Evolutionary conservation across 1,140 invertebrate species (phyloP).

Genomic region (Neuroterus valhalla): DNA sequence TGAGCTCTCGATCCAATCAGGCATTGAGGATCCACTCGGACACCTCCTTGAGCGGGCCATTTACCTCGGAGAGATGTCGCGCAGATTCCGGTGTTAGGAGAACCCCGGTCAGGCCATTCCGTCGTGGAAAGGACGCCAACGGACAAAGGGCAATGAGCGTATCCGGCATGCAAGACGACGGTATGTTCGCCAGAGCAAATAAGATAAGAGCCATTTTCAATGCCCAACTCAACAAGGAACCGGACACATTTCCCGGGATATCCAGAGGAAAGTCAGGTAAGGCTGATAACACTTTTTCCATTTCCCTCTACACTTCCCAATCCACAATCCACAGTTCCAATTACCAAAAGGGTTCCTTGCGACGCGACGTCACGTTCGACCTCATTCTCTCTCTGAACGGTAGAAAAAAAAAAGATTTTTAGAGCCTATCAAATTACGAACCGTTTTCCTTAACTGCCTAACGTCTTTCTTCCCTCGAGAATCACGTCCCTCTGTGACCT

Average conservation of each 20-base stretch:
- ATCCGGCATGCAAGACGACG: slow-evolving; percentile 61
- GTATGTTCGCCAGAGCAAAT: slow-evolving; percentile 69
- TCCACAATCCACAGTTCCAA: slow-evolving; percentile 18
- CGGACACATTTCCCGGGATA: slow-evolving; percentile 68
- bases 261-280: slow-evolving; percentile 73
- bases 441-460: slow-evolving; percentile 6
- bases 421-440: slow-evolving; percentile 19
- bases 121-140: slow-evolving; percentile 45
- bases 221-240: slow-evolving; percentile 65
- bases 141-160: slow-evolving; percentile 40
- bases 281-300: slow-evolving; percentile 25
- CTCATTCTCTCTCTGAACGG: neutral
- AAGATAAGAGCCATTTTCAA: slow-evolving; percentile 71
- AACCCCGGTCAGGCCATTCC: slow-evolving; percentile 48
- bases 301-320: slow-evolving; percentile 21
- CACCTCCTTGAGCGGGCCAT: slow-evolving; percentile 35
- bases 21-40: slow-evolving; percentile 42
- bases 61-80: slow-evolving; percentile 34
- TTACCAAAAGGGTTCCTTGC: slow-evolving; percentile 19
- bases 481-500: slow-evolving; percentile 43
- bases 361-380: slow-evolving; percentile 16
- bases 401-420: slow-evolving; percentile 1
- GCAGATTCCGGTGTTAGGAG: slow-evolving; percentile 17
- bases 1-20: slow-evolving; percentile 55
- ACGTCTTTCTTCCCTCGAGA: slow-evolving; percentile 19